Base-by-base conservation (phyloP, 2,888 invertebrate genomes). In the Mechanitis messenoides region DNA sequence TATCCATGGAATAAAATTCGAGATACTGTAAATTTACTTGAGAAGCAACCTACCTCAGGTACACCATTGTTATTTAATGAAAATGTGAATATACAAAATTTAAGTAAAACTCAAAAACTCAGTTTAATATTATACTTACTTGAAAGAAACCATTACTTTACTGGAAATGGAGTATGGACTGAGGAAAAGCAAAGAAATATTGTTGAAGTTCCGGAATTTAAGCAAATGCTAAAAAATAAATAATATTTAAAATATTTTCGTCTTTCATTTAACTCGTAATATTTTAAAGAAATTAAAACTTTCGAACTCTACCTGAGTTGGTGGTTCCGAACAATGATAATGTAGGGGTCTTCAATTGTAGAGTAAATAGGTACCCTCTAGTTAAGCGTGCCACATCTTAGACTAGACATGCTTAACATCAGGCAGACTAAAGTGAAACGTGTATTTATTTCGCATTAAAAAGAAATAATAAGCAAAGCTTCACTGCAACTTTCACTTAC, bases 1-100 rank as follows among this genome's bases (percentile, higher is more conserved):
- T 90, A 90, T 71, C 90, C 90, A n/a, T 87, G 86, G 89, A 83
- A 75, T 62, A 87, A 86, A 78, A 78, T 90, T 60, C 78, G 71
- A 60, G 77, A 79, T 55, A 71, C 70, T 12, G 69, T 87, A 33
- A 69, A 72, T 63, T 45, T 70, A 50, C 65, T 81, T 38, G 70
- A 78, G 59, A 66, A 64, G 58, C 72, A 71, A 5, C 42, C 68
- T 46, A 69, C 65, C 55, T 63, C 62, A n/a, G 67, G 67, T 9
- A 62, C 67, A 46, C 12, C 53, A 38, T 45, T 58, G 11, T 59
- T 71, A 35, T 59, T 74, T 55, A 68, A 74, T 71, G 84, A 86
- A 53, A 74, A 76, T 59, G 66, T 88, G 55, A 73, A 85, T 59
- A 66, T 77, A 28, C 63, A 63, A 33, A 72, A 71, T 56, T 63